A percentile compares a stretch with the other conserved stretches of the same genome.
phyloP scores from a whole-genome alignment of 2,888 invertebrate genomes.

The Chromoteleia sp. region DNA sequence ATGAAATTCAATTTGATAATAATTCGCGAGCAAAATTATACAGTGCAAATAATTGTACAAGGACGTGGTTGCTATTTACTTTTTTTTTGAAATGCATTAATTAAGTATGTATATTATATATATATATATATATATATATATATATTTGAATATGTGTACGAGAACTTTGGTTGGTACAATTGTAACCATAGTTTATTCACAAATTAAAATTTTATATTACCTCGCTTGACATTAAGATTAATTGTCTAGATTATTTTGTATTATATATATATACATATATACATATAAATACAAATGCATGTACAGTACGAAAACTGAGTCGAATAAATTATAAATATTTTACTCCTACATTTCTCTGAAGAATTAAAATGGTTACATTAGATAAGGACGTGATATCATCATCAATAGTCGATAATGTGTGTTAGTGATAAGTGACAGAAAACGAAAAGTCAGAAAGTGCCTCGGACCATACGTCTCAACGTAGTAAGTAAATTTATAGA shows the following conservation, averaged over 20 bases:
- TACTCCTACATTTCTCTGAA: constrained; percentile 2
- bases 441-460: constrained; percentile 68
- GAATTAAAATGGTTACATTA: constrained; percentile 25
- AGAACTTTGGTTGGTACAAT: background rate
- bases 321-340: background rate
- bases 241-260: background rate
- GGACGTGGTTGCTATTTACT: constrained; percentile 3
- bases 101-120: too few species aligned
- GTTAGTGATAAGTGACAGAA: constrained; percentile 48
- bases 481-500: constrained; percentile 76
- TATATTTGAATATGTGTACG: background rate
- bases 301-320: too few species aligned
- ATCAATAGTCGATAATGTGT: constrained; percentile 12
- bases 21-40: background rate
- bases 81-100: background rate
- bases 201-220: constrained; percentile 2
- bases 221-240: background rate
- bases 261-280: background rate
- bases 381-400: constrained; percentile 23
- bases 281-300: too few species aligned
- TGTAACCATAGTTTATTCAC: background rate
- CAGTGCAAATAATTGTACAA: constrained; percentile 1
- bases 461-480: constrained; percentile 77
- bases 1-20: background rate
- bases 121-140: too few species aligned